A percentile compares a stretch with the other conserved stretches of the same genome.
Evolutionary conservation across 2,888 invertebrate species (phyloP).

Genomic region (Xylota segnis): DNA sequence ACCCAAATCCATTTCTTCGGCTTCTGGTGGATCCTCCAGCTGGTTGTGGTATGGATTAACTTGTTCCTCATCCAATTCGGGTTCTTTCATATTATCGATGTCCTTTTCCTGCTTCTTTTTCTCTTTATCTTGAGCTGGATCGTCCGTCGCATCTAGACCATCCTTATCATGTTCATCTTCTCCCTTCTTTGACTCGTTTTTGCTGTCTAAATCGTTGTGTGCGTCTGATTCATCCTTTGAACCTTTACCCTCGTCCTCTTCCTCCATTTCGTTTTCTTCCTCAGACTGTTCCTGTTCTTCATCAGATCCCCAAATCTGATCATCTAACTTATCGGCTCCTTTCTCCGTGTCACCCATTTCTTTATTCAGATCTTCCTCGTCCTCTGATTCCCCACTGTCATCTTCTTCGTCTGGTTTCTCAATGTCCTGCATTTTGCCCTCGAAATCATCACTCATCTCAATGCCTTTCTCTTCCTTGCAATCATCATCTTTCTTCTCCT

Average conservation of each 20-base stretch:
- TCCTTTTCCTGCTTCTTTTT: conserved; percentile 87
- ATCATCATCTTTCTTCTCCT: conserved; percentile 90
- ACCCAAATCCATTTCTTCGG: conserved; percentile 94
- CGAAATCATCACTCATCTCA: conserved; percentile 98
- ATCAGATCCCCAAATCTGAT: conserved; percentile 94
- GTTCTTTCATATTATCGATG: conserved; percentile 93
- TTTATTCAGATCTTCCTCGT: conserved; percentile 94
- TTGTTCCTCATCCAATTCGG: conserved; percentile 92
- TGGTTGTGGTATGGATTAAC: conserved; percentile 92
- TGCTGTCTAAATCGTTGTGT: conserved; percentile 83
- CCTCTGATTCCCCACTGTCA: conserved; percentile 87
- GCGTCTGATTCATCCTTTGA: conserved; percentile 90
- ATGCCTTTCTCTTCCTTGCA: conserved; percentile 95
- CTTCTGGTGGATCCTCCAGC: conserved; percentile 90
- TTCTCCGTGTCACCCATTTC: conserved; percentile 98
- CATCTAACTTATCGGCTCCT: conserved; percentile 92
- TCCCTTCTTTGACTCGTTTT: conserved; percentile 86
- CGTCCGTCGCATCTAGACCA: conserved; percentile 83
- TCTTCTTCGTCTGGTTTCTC: conserved; percentile 87
- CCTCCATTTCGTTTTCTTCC: conserved; percentile 85
- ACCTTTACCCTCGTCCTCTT: conserved; percentile 88
- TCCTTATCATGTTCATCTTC: conserved; percentile 86
- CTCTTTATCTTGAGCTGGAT: conserved; percentile 81
- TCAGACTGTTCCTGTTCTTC: conserved; percentile 91
- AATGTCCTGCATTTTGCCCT: conserved; percentile 88